Conservation (phyloP, 2,888 invertebrate species). For the Nebria brevicollis region DNA sequence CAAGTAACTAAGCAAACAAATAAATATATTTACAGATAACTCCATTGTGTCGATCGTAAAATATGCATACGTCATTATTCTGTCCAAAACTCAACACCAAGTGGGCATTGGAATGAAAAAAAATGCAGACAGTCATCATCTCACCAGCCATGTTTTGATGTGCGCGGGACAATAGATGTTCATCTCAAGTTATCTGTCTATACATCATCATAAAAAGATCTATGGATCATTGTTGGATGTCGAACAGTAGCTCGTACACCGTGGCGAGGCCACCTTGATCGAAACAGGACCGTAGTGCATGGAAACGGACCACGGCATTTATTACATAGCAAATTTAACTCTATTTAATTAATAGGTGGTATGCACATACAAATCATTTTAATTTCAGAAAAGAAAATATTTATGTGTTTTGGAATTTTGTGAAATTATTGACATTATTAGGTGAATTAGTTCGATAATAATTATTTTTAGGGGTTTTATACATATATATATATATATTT, state of each 20-base stretch:
- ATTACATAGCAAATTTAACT: too few relatives aligned
- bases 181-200: slow-evolving; percentile 43
- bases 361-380: too few relatives aligned
- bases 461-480: too few relatives aligned
- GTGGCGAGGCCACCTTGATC: slow-evolving; percentile 20
- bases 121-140: slow-evolving; percentile 32
- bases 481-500: too few relatives aligned
- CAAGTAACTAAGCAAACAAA: slow-evolving; percentile 1
- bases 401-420: too few relatives aligned
- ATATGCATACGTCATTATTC: slow-evolving; percentile 46
- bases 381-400: too few relatives aligned
- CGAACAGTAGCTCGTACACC: slow-evolving; percentile 39
- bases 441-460: too few relatives aligned
- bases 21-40: not conserved
- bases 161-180: slow-evolving; percentile 27
- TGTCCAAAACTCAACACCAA: slow-evolving; percentile 35
- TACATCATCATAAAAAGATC: slow-evolving; percentile 29
- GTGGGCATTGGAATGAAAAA: slow-evolving; percentile 10
- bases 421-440: too few relatives aligned
- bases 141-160: slow-evolving; percentile 6
- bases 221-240: slow-evolving; percentile 43
- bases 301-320: not conserved
- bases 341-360: too few relatives aligned
- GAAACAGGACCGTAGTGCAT: slow-evolving; percentile 23
- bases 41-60: slow-evolving; percentile 17